These are phyloP conservation scores for Aspidiotus destructor DNA, from an alignment of 2,888 invertebrate species.

Conservation along the genomic window DNA sequence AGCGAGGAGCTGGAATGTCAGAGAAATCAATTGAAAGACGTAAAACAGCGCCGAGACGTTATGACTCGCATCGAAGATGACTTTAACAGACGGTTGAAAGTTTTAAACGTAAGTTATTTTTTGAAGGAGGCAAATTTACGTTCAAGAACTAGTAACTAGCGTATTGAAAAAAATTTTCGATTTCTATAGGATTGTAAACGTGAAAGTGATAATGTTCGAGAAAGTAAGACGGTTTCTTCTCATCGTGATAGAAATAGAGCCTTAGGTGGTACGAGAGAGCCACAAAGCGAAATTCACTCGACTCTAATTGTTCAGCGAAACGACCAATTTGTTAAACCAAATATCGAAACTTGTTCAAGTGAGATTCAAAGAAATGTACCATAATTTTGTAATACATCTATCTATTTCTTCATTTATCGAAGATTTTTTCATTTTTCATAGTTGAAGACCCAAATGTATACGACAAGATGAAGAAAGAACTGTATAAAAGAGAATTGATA, in stretches of 20 bases:
- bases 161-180: too few species aligned
- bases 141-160: neutral
- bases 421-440: neutral
- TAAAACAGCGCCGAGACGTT: neutral
- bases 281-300: too few species aligned
- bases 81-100: neutral
- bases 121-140: neutral
- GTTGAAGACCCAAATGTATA: neutral
- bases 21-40: conserved; percentile 8
- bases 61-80: conserved; percentile 2
- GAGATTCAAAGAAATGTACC: neutral
- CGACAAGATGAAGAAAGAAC: conserved; percentile 13
- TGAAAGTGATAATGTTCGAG: too few species aligned
- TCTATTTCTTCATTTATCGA: neutral
- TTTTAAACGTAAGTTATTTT: neutral
- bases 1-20: conserved; percentile 29
- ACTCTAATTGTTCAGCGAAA: too few species aligned
- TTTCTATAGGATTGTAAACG: too few species aligned
- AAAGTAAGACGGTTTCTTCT: too few species aligned
- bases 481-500: conserved; percentile 19
- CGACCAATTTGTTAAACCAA: neutral
- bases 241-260: too few species aligned
- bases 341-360: neutral
- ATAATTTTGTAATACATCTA: neutral
- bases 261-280: too few species aligned